Evolutionary conservation across 1,140 invertebrate genomes (phyloP).

Genomic region (Heliothis virescens): DNA sequence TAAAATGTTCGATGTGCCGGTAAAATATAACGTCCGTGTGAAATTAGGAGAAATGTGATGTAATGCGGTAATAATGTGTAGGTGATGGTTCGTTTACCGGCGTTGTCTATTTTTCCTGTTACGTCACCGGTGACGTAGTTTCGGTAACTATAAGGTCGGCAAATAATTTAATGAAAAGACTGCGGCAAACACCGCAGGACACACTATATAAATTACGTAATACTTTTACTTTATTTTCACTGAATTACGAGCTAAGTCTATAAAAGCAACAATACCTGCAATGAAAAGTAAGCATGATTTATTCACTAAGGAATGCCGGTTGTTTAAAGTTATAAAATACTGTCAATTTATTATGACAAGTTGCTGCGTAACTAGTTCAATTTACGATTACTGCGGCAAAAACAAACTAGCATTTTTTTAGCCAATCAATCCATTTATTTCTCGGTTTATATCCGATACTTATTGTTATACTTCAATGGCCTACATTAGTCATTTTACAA

Average conservation of each 20-base stretch:
- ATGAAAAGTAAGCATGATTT: background rate
- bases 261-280: background rate
- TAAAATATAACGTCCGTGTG: constrained; percentile 6
- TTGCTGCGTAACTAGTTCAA: background rate
- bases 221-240: constrained; percentile 32
- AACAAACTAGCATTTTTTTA: no score
- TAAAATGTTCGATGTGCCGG: constrained; percentile 1
- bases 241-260: background rate
- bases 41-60: constrained; percentile 13
- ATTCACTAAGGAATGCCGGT: constrained; percentile 8
- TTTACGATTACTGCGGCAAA: background rate
- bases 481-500: background rate
- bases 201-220: constrained; percentile 47
- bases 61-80: constrained; percentile 31
- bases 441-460: background rate
- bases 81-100: constrained; percentile 13
- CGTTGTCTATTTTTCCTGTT: constrained; percentile 59
- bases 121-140: constrained; percentile 68
- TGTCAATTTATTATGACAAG: background rate
- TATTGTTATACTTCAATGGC: background rate
- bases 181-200: constrained; percentile 37
- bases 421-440: no score
- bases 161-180: constrained; percentile 35
- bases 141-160: background rate
- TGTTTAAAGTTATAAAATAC: background rate